Evolutionary conservation across 2,113 vertebrate species (phyloP).

Genomic region (Tetrao urogallus): DNA sequence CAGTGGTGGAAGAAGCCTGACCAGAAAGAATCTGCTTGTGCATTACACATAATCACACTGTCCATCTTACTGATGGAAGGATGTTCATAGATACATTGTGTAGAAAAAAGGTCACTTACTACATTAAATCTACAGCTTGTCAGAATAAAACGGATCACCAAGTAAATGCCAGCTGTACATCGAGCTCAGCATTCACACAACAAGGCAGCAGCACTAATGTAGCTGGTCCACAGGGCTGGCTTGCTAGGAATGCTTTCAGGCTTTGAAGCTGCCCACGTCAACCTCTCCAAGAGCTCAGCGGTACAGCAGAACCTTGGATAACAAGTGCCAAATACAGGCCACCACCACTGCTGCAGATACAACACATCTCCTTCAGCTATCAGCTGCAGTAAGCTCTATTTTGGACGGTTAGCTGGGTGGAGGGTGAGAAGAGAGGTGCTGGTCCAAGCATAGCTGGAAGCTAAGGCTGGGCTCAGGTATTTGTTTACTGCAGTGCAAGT

Average conservation of each 20-base stretch:
- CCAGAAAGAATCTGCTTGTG: neutral
- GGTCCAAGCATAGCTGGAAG: neutral
- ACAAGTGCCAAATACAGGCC: neutral
- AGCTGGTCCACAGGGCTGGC: neutral
- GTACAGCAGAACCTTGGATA: neutral
- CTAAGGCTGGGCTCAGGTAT: neutral
- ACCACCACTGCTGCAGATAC: neutral
- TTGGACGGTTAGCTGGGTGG: neutral
- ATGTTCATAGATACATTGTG: neutral
- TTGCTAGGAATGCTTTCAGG: neutral
- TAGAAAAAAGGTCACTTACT: neutral
- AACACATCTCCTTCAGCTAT: neutral
- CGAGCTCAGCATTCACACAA: neutral
- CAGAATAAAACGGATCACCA: neutral
- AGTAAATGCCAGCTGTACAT: neutral
- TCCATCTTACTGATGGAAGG: neutral
- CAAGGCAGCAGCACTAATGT: rapidly evolving
- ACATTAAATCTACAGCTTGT: neutral
- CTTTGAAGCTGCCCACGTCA: neutral
- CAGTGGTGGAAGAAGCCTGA: neutral
- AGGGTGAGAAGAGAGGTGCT: neutral
- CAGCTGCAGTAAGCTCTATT: neutral
- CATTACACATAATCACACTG: neutral
- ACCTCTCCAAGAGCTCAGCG: rapidly evolving
- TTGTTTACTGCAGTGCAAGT: neutral